Percentiles rank a stretch among this genome's conserved stretches.
phyloP scores from a whole-genome alignment of 2,113 vertebrate genomes.

The Myrmecophaga tridactyla region DNA sequence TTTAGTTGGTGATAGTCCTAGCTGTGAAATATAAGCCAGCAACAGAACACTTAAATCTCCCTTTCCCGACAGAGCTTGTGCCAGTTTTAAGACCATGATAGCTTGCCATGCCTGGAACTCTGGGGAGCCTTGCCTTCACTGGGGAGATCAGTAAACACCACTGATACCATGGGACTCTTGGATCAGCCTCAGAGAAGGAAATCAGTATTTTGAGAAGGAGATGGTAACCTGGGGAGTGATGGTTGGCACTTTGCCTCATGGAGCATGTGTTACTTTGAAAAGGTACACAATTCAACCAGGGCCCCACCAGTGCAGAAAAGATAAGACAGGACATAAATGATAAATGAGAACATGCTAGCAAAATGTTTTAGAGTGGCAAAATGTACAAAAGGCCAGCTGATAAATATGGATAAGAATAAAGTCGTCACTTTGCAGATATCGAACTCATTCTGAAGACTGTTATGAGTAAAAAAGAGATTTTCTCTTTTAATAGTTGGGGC shows the following conservation, averaged over 20 bases:
- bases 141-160: conserved; percentile 19
- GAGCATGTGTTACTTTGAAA: conserved; percentile 63
- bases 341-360: conserved; percentile 59
- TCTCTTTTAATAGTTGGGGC: neutral
- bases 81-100: conserved; percentile 27
- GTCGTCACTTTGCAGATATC: neutral
- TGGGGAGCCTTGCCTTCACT: neutral
- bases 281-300: conserved; percentile 35
- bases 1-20: neutral
- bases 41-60: neutral
- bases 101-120: neutral
- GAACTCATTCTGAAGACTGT: conserved; percentile 35
- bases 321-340: conserved; percentile 61
- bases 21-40: neutral
- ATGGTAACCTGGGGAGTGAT: conserved; percentile 17
- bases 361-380: conserved; percentile 58
- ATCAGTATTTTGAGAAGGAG: conserved; percentile 51
- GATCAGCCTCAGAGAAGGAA: conserved; percentile 48
- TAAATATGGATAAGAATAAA: conserved; percentile 60
- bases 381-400: conserved; percentile 42
- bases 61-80: neutral
- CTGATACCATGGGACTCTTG: conserved; percentile 33
- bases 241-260: conserved; percentile 46
- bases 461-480: conserved; percentile 18
- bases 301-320: conserved; percentile 43